These are phyloP conservation scores for Hemithea aestivaria DNA, from an alignment of 2,888 invertebrate species.

Conservation along the genomic window DNA sequence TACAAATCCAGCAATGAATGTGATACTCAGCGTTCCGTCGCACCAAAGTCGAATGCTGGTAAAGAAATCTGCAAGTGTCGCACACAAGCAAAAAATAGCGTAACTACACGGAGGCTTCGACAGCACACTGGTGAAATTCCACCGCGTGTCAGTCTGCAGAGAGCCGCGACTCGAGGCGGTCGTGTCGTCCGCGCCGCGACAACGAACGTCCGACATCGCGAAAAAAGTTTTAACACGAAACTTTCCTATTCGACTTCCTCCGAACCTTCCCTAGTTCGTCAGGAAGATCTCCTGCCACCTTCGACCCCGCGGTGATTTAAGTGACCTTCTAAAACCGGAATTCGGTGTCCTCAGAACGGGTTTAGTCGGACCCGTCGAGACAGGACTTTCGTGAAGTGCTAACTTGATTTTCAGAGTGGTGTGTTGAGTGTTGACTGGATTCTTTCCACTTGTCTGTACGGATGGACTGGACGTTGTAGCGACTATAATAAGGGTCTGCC, in stretches of 20 bases:
- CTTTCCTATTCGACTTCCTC: constrained; percentile 72
- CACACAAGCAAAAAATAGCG: constrained; percentile 50
- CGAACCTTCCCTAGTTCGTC: constrained; percentile 65
- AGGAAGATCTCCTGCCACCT: constrained; percentile 55
- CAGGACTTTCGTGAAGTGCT: constrained; percentile 77
- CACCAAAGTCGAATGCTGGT: constrained; percentile 43
- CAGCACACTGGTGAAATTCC: constrained; percentile 54
- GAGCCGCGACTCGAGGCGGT: constrained; percentile 56
- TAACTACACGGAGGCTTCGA: constrained; percentile 66
- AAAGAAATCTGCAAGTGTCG: constrained; percentile 68
- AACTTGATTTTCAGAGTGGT: constrained; percentile 77
- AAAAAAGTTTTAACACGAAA: constrained; percentile 75
- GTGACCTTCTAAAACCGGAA: constrained; percentile 74
- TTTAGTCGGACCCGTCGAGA: constrained; percentile 65
- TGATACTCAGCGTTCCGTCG: constrained; percentile 28
- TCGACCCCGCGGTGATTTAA: constrained; percentile 41
- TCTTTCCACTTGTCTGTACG: constrained; percentile 44
- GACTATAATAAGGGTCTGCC: constrained; percentile 58
- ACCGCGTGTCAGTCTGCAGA: constrained; percentile 65
- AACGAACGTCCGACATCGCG: constrained; percentile 66
- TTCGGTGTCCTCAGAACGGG: constrained; percentile 70
- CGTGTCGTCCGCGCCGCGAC: constrained; percentile 54
- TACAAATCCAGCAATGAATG: constrained; percentile 43
- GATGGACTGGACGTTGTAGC: constrained; percentile 61
- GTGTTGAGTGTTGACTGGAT: constrained; percentile 74